These are phyloP conservation scores for Ophthalmolycus amberensis DNA, from an alignment of 2,113 vertebrate species.

Conservation along the genomic window DNA sequence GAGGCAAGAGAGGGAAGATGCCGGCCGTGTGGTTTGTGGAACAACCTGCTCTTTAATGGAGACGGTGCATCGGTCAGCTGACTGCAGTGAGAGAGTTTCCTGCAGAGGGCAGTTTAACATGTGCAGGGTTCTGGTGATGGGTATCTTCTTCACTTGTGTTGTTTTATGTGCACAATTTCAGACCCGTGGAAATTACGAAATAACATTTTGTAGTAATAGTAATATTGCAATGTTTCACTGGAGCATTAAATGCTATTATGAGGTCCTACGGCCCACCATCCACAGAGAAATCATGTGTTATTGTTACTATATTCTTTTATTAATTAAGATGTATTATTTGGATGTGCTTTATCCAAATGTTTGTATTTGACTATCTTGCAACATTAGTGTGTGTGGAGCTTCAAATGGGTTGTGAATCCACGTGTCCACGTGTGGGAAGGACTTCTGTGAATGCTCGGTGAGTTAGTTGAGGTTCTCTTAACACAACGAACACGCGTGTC, in stretches of 20 bases:
- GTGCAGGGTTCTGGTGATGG: neutral
- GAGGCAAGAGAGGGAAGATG: neutral
- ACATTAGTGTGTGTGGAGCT: no score
- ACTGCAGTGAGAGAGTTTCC: neutral
- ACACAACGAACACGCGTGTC: no score
- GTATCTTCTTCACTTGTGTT: neutral
- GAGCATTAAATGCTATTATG: neutral
- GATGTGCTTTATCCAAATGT: no score
- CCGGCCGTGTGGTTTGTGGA: neutral
- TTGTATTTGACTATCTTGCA: no score
- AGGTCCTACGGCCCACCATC: neutral
- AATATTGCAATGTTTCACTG: neutral
- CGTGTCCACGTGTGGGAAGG: no score
- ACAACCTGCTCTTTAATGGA: neutral
- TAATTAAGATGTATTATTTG: no score
- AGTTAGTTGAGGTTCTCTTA: no score
- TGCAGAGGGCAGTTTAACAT: neutral
- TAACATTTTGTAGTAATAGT: no score
- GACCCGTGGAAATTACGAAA: neutral
- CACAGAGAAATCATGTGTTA: no score
- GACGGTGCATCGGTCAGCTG: conserved; percentile 3
- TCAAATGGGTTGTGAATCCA: no score
- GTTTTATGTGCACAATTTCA: neutral
- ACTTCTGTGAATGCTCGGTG: no score
- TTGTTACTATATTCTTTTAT: no score